Conservation (phyloP, 2,797 vertebrate genomes). For the Dromococcyx pavoninus region DNA sequence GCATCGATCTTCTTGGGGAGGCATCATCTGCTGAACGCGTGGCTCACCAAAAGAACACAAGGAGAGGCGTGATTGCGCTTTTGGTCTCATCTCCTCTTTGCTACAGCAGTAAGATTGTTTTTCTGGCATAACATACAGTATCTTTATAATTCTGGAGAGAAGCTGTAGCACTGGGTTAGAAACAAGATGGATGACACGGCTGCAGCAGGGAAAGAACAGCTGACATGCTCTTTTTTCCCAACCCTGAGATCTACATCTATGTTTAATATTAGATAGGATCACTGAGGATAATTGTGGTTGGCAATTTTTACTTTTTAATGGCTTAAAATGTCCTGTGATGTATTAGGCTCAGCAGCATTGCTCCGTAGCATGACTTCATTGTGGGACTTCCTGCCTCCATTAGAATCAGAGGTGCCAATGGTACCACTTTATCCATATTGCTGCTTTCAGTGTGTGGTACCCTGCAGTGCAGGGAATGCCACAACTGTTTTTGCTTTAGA, state of each 20-base stretch:
- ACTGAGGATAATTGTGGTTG: neutral
- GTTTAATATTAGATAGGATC: constrained; percentile 7
- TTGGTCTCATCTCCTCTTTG: neutral
- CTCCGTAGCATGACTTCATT: neutral
- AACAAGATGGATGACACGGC: neutral
- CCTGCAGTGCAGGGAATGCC: neutral
- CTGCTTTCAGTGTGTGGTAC: neutral
- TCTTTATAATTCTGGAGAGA: neutral
- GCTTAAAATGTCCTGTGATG: neutral
- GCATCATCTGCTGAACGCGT: neutral
- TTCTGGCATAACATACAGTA: neutral
- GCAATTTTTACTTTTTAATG: too few relatives aligned
- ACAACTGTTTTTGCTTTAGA: neutral
- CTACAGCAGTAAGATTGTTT: neutral
- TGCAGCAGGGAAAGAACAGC: neutral
- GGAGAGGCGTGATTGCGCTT: neutral
- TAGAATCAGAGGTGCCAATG: neutral
- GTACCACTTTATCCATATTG: neutral
- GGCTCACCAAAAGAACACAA: neutral
- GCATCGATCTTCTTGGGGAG: fast-evolving
- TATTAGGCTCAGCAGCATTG: neutral
- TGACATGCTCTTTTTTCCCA: neutral
- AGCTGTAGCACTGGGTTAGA: neutral
- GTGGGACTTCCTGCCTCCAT: neutral
- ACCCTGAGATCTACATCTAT: neutral